Evolutionary conservation across 2,113 vertebrate genomes (phyloP).

Genomic region (Mohoua ochrocephala): DNA sequence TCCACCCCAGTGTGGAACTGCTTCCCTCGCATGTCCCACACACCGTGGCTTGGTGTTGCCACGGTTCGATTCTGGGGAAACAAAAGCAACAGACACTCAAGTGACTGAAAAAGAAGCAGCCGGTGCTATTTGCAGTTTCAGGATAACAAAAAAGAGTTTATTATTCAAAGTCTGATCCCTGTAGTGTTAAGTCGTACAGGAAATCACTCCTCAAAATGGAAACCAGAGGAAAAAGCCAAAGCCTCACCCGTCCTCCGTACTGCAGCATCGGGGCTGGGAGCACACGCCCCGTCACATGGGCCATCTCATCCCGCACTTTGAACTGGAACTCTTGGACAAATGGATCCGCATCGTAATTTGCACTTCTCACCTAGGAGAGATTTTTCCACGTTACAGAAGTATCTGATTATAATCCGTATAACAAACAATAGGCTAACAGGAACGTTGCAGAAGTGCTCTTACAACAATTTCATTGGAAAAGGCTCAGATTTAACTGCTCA

Average conservation of each 20-base stretch:
- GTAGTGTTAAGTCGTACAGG: rapidly evolving
- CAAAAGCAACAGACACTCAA: not conserved
- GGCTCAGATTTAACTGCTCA: not conserved
- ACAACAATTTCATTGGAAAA: not conserved
- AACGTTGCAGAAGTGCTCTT: not conserved
- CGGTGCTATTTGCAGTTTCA: not conserved
- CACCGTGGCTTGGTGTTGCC: constrained; percentile 95
- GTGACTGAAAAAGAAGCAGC: not conserved
- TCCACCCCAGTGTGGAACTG: constrained; percentile 98
- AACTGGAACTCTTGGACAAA: constrained; percentile 99
- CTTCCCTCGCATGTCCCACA: constrained; percentile 99
- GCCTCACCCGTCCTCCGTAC: constrained; percentile 95
- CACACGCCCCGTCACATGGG: constrained; percentile 95
- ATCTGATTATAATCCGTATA: not conserved
- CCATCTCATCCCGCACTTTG: constrained; percentile 98
- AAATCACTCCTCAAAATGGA: not conserved
- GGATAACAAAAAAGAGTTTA: not conserved
- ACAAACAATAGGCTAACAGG: not conserved
- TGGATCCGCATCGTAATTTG: constrained; percentile 95
- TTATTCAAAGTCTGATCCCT: not conserved
- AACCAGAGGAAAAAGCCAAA: not conserved
- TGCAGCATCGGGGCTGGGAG: constrained; percentile 97
- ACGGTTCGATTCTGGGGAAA: constrained; percentile 91
- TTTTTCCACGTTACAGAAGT: not conserved
- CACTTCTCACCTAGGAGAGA: constrained; percentile 88